A percentile compares a stretch with the other conserved stretches of the same genome.
Evolutionary conservation across 2,113 vertebrate genomes (phyloP).

Genomic region (Psilopogon haemacephalus): DNA sequence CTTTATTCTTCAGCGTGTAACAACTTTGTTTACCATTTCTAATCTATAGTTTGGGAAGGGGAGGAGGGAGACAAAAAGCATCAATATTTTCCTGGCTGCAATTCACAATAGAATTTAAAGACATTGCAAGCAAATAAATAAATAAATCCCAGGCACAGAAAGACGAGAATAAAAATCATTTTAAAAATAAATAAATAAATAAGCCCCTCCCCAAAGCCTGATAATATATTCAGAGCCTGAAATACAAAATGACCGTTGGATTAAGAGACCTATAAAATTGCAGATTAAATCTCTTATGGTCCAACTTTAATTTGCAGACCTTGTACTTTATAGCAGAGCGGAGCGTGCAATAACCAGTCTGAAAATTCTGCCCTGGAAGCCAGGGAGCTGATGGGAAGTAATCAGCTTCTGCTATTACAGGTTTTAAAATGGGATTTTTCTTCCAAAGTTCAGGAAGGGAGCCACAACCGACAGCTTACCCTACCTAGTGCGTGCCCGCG

Average conservation of each 20-base stretch:
- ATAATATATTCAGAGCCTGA: not conserved
- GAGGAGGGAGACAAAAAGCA: not conserved
- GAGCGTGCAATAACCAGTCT: conserved; percentile 6
- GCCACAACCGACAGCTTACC: conserved; percentile 40
- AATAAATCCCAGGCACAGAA: not conserved
- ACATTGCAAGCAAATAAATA: conserved; percentile 13
- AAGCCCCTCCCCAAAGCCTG: not conserved
- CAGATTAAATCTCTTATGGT: conserved; percentile 45
- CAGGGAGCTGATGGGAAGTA: conserved; percentile 55
- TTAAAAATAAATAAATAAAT: not conserved
- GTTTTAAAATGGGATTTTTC: conserved; percentile 42
- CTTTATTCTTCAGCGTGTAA: conserved; percentile 88
- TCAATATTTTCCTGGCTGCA: conserved; percentile 1
- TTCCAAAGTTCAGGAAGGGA: conserved; percentile 57
- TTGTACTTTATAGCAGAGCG: conserved; percentile 30
- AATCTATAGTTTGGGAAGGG: conserved; percentile 78
- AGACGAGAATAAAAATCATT: not conserved
- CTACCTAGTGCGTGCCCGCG: conserved; percentile 7
- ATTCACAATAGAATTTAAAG: conserved; percentile 28
- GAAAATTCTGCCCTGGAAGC: conserved; percentile 60
- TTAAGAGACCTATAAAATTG: conserved; percentile 47
- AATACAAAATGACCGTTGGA: conserved; percentile 4
- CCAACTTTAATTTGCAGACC: conserved; percentile 57
- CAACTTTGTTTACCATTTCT: conserved; percentile 84
- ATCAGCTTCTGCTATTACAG: conserved; percentile 16